A percentile compares a stretch with the other conserved stretches of the same genome.
Evolutionary conservation across 2,797 vertebrate species (phyloP).

Genomic region (Phoebastria nigripes): DNA sequence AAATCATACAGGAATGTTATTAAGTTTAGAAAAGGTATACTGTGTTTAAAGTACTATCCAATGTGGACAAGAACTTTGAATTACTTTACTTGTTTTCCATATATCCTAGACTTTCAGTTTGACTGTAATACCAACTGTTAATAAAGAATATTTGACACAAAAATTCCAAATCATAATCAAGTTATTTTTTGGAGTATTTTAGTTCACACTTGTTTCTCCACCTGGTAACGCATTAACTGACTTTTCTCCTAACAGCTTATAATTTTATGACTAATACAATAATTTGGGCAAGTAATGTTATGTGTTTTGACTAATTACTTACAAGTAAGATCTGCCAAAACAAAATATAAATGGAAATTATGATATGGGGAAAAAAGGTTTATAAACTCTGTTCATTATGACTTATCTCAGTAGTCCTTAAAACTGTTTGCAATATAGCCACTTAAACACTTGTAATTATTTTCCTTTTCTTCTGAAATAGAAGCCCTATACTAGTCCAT

Average conservation of each 20-base stretch:
- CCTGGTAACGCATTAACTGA: not conserved
- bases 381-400: not conserved
- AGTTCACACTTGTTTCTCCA: not conserved
- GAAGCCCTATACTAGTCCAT: not conserved
- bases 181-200: not conserved
- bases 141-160: not conserved
- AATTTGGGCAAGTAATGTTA: not conserved
- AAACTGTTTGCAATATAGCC: not conserved
- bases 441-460: not conserved
- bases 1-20: not conserved
- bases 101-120: not conserved
- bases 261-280: not conserved
- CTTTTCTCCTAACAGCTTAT: not conserved
- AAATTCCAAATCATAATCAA: not conserved
- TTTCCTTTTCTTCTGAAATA: not conserved
- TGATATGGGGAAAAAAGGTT: fast-evolving
- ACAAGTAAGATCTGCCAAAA: not conserved
- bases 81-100: not conserved
- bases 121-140: not conserved
- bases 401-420: not conserved
- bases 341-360: not conserved
- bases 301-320: not conserved
- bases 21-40: not conserved
- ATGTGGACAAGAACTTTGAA: not conserved
- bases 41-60: not conserved